These are phyloP conservation scores for Cecropterus lyciades DNA, from an alignment of 1,140 invertebrate species.

Conservation along the genomic window DNA sequence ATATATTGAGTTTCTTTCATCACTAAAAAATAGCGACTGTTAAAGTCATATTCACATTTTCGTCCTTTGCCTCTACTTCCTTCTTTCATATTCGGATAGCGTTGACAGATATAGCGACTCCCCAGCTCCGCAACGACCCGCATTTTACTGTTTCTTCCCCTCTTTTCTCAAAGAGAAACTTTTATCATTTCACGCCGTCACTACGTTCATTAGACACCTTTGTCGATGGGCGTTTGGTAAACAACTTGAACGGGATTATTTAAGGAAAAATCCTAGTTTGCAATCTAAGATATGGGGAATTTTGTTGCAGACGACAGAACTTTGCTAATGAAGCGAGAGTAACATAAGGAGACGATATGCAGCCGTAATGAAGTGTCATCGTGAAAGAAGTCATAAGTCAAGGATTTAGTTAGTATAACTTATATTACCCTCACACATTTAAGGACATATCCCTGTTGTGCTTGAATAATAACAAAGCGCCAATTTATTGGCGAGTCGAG, in stretches of 20 bases:
- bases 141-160: slow-evolving; percentile 34
- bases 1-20: too few relatives aligned
- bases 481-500: too few relatives aligned
- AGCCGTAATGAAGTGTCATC: too few relatives aligned
- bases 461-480: too few relatives aligned
- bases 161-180: slow-evolving; percentile 50
- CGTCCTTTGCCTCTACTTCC: too few relatives aligned
- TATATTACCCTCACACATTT: too few relatives aligned
- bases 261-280: slow-evolving; percentile 26
- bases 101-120: slow-evolving; percentile 7
- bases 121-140: slow-evolving; percentile 9
- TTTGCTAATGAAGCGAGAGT: background rate
- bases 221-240: slow-evolving; percentile 52
- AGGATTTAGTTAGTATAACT: too few relatives aligned
- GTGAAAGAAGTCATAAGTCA: too few relatives aligned
- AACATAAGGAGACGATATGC: background rate
- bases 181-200: slow-evolving; percentile 52
- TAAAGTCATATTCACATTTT: too few relatives aligned
- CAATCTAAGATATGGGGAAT: slow-evolving; percentile 4
- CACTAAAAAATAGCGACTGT: too few relatives aligned
- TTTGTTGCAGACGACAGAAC: background rate
- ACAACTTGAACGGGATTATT: slow-evolving; percentile 50
- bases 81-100: too few relatives aligned
- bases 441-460: too few relatives aligned
- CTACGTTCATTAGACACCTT: slow-evolving; percentile 58